Base-by-base conservation (phyloP, 2,888 invertebrate species). In the Clepsis dumicolana region DNA sequence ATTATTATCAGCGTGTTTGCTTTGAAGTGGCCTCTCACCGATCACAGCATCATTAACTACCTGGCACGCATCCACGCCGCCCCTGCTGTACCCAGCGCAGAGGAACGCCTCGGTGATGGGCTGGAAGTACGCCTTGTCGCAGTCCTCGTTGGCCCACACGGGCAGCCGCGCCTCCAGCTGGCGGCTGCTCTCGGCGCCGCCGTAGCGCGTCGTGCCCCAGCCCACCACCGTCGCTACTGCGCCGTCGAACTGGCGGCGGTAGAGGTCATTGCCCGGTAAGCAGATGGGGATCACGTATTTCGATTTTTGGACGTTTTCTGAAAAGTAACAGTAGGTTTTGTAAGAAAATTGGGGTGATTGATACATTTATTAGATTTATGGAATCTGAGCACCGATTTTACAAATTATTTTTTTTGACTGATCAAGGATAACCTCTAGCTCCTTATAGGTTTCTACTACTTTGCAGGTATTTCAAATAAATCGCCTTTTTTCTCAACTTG, bases 1-100 rank as follows among this genome's bases (percentile, higher is more conserved):
- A n/a, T n/a, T n/a, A n/a, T n/a, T n/a, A n/a, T n/a, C n/a, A 2
- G 29, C 29, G 3, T 4, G 1, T 29, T 1, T 29, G 8, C 5
- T 29, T 7, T 29, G 8, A 29, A 29, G 35, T 12, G 10, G 0
- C 10, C 14, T 10, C 14, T 12, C 12, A 35, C 10, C 3, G 35
- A 35, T 35, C 14, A 35, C 1, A 10, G 12, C 24, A 32, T 41
- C 27, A 79, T n/a, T n/a, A n/a, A n/a, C n/a, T 70, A 96, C 97
- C 95, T 98, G 98, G 81, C 98, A 98, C n/a, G 98, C 98, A 82
- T 98, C 98, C 52, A 97, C 97, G 0, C 98, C 98, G 0, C 98
- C 98, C 79, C 97, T 96, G 1, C 96, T 95, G 79, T 97, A 97
- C 0, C 98, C 98, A 21, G 98, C 98, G 81, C 98, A 98, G 25